These are phyloP conservation scores for Chydorus sphaericus DNA, from an alignment of 2,888 invertebrate genomes.

Conservation along the genomic window DNA sequence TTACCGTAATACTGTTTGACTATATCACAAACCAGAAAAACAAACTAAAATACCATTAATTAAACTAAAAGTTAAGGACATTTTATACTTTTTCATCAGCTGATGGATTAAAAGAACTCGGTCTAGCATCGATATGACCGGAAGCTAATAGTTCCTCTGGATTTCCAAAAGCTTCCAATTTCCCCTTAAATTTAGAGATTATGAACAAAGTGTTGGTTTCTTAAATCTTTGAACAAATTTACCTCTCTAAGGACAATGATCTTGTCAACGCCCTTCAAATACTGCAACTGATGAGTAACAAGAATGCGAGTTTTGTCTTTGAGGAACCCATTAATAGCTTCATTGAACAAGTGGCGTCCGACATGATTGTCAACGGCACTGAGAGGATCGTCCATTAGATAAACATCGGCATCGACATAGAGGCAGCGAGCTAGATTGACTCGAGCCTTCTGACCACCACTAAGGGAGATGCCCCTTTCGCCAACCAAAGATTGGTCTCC, in stretches of 20 bases:
- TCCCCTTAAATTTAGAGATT: too few species aligned
- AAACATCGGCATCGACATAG: slow-evolving; percentile 34
- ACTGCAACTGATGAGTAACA: slow-evolving; percentile 69
- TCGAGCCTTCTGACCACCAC: slow-evolving; percentile 39
- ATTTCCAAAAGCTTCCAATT: too few species aligned
- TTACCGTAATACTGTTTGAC: too few species aligned
- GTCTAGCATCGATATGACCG: too few species aligned
- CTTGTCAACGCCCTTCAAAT: slow-evolving; percentile 48
- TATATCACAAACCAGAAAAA: too few species aligned
- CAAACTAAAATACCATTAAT: too few species aligned
- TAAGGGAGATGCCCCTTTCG: slow-evolving; percentile 36
- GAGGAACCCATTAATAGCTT: slow-evolving; percentile 28
- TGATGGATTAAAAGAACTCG: too few species aligned
- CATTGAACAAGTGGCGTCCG: slow-evolving; percentile 32
- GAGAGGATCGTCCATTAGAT: slow-evolving; percentile 36
- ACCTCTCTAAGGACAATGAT: slow-evolving; percentile 49
- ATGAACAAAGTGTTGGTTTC: too few species aligned
- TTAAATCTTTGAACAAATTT: too few species aligned
- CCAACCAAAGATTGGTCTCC: slow-evolving; percentile 38
- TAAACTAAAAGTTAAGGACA: too few species aligned
- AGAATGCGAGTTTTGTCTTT: slow-evolving; percentile 30
- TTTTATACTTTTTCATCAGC: too few species aligned
- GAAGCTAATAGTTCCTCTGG: too few species aligned
- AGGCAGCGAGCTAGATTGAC: slow-evolving; percentile 32
- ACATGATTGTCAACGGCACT: slow-evolving; percentile 36